Evolutionary conservation across 2,888 invertebrate genomes (phyloP), one percentile per base, ranked within the genome.

Genomic region (Ashinkailepas kermadecensis): DNA sequence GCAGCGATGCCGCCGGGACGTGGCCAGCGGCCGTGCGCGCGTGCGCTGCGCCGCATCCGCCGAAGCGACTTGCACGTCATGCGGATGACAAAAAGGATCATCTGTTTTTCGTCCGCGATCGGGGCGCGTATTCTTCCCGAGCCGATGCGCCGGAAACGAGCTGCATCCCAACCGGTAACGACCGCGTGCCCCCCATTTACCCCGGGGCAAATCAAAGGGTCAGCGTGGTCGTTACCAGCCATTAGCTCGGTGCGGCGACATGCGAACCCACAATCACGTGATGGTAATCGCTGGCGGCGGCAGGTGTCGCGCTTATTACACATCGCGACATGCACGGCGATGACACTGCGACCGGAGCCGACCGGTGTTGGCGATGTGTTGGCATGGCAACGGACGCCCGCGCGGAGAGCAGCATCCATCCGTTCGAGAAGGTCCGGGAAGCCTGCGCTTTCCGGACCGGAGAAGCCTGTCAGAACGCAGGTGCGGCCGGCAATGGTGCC

Each of bases 181-280:
- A 21, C 13, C 39, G 7, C 25, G 13, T 70, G 25, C 39, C 39
- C 39, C 67, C 15, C 70, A 70, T 70, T 67, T 70, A 15, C 70
- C 70, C 70, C 70, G 70, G 39, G 70, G 39, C 70, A 70, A 70
- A 70, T 70, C 70, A 70, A 70, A 70, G 70, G 70, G 70, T 70
- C 70, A 70, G 25, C 25, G 4, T 7, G 15, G 39, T 21, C 70
- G 21, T 70, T 70, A 70, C 25, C 39, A 9, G 39, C 9, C 70
- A 70, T 70, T 70, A 70, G 70, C 25, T 12, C 15, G 13, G 70
- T 6, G 7, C 7, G 70, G 9, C 39, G 39, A 39, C 70, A 70
- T 70, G 70, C 70, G 39, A 70, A 70, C 70, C 70, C 39, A 12
- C 39, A 39, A 70, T 70, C 39, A 70, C 70, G 39, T 70, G 70